These are phyloP conservation scores for Empis livida DNA, from an alignment of 2,888 invertebrate species.

Conservation along the genomic window DNA sequence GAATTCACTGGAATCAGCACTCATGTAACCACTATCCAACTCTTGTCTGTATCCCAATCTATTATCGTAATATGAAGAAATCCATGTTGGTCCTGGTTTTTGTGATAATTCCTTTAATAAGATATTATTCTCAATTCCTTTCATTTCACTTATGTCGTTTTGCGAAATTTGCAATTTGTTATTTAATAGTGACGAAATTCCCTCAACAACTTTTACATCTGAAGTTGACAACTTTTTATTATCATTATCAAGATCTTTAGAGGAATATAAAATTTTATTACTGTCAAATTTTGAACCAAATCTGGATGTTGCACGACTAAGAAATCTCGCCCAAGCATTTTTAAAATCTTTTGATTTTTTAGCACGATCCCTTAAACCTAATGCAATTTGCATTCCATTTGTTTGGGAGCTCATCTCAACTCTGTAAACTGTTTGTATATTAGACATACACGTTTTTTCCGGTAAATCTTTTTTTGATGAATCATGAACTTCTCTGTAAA, in stretches of 20 bases:
- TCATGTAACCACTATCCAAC: constrained; percentile 74
- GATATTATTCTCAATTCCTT: too few species aligned
- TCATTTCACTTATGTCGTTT: too few species aligned
- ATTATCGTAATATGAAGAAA: neutral
- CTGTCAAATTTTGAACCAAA: constrained; percentile 28
- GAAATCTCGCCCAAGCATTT: constrained; percentile 36
- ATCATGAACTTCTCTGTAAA: constrained; percentile 6
- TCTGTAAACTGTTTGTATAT: constrained; percentile 32
- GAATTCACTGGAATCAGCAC: constrained; percentile 62
- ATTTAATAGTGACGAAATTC: constrained; percentile 31
- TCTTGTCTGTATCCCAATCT: constrained; percentile 33
- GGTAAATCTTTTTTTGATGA: constrained; percentile 3
- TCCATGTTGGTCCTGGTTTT: too few species aligned
- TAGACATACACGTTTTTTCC: constrained; percentile 9
- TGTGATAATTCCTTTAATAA: too few species aligned
- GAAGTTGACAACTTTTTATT: constrained; percentile 9
- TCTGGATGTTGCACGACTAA: constrained; percentile 34
- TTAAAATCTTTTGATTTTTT: constrained; percentile 36
- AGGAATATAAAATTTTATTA: constrained; percentile 12
- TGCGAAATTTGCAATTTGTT: constrained; percentile 21
- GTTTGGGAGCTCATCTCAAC: constrained; percentile 31
- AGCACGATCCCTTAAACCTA: constrained; percentile 33
- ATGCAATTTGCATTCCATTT: constrained; percentile 36
- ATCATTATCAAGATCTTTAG: too few species aligned
- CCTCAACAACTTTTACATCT: constrained; percentile 25